Evolutionary conservation across 2,797 vertebrate species (phyloP), one percentile per base, ranked within the genome.

Genomic region (Pseudomugil tenellus): DNA sequence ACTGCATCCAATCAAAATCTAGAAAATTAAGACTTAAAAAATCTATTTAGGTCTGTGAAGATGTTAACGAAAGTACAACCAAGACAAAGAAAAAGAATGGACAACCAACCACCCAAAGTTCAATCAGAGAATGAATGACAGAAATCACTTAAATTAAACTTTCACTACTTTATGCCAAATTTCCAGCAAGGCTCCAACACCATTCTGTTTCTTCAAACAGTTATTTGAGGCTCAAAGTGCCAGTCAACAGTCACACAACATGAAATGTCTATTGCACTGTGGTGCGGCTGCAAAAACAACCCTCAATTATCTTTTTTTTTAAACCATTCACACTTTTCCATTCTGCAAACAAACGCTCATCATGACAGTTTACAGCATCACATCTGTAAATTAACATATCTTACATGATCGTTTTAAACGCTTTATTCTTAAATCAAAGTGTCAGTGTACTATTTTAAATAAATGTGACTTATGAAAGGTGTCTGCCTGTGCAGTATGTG

Each of bases 391-490:
- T 84, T 72, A 71, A 74, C 63, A 80, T 71, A 80, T 74, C 61
- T 81, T 77, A 89, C 71, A 80, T 76, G 43, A 77, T 70, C 52
- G 56, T 63, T 77, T 64, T 67, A 67, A 81, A 84, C 70, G 74
- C 67, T 81, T 77, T 58, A 65, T 68, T 70, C 76, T 68, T 77
- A 83, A 89, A 85, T 77, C 70, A 92, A 93, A 89, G 82, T 87
- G 84, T 91, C 90, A 92, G 86, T 88, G 87, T 91, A 82, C 72
- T 86, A 73, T 84, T 88, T 92, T 91, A 92, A 93, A 92, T 92
- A 92, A 46, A 71, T 67, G 67, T 84, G 77, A 80, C 77, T 77
- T 57, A 84, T 80, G 70, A 84, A 82, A 81, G 25, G 4, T 65
- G 64, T 82, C 49, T 53, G 67, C 65, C 61, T 86, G 76, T 89